Conservation (phyloP, 2,797 vertebrate genomes). For the Hybognathus amarus region DNA sequence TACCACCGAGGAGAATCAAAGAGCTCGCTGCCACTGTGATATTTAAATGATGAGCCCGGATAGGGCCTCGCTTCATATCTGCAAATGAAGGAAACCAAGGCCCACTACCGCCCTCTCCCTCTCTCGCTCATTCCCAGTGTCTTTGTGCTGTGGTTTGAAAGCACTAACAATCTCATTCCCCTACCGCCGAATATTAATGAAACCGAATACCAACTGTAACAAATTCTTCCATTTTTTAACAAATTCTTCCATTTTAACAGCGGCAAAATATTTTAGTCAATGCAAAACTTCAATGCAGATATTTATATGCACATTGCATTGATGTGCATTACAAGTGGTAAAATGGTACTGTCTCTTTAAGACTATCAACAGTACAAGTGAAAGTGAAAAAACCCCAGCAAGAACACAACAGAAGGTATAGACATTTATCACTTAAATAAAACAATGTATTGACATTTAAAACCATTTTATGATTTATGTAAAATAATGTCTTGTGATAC, state of each 20-base stretch:
- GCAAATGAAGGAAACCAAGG: slow-evolving; percentile 55
- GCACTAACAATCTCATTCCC: slow-evolving; percentile 24
- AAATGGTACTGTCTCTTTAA: slow-evolving; percentile 15
- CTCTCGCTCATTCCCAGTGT: slow-evolving; percentile 2
- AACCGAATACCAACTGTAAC: slow-evolving; percentile 19
- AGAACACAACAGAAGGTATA: neutral
- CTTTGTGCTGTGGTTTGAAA: slow-evolving; percentile 50
- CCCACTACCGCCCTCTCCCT: slow-evolving; percentile 1
- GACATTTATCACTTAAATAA: neutral
- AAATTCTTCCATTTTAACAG: neutral
- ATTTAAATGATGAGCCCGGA: slow-evolving; percentile 70
- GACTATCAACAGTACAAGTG: slow-evolving; percentile 15
- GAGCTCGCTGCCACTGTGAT: slow-evolving; percentile 68
- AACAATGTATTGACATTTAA: neutral
- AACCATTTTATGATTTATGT: neutral
- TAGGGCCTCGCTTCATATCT: slow-evolving; percentile 56
- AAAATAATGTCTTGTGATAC: neutral
- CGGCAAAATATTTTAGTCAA: neutral
- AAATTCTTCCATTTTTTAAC: neutral
- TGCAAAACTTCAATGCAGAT: no score
- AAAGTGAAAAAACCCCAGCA: neutral
- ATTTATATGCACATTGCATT: neutral
- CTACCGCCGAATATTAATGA: slow-evolving; percentile 57
- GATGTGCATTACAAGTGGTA: neutral
- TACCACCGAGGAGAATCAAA: slow-evolving; percentile 74